These are phyloP conservation scores for Macrotis lagotis DNA, from an alignment of 2,113 vertebrate genomes.

Conservation along the genomic window DNA sequence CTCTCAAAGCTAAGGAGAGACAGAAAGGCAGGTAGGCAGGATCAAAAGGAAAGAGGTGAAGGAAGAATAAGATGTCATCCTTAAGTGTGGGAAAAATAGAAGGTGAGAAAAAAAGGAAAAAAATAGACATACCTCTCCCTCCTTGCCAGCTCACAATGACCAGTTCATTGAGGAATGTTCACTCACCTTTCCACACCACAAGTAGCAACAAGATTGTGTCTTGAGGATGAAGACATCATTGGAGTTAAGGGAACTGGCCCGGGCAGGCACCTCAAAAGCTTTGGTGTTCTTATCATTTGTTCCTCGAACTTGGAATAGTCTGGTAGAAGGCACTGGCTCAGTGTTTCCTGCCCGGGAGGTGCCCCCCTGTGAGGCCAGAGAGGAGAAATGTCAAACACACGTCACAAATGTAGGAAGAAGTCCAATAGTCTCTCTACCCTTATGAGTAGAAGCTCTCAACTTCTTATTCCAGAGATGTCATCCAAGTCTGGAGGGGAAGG, in stretches of 20 bases:
- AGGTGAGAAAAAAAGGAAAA: not conserved
- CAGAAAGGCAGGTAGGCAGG: not conserved
- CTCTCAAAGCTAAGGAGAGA: not conserved
- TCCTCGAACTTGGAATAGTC: constrained; percentile 89
- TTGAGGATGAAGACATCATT: constrained; percentile 92
- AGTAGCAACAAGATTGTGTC: constrained; percentile 87
- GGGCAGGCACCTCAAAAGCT: constrained; percentile 86
- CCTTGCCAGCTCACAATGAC: rapidly evolving
- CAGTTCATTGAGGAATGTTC: not conserved
- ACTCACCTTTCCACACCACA: constrained; percentile 93
- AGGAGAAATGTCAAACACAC: not conserved
- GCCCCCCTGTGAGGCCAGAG: constrained; percentile 82
- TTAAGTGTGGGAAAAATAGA: not conserved
- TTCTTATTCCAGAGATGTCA: not conserved
- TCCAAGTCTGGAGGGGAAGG: not conserved
- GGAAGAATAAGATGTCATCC: not conserved
- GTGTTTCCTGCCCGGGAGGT: constrained; percentile 74
- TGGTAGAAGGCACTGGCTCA: constrained; percentile 73
- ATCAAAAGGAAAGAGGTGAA: not conserved
- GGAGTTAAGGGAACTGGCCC: constrained; percentile 88
- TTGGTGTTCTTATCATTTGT: constrained; percentile 88
- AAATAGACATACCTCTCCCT: rapidly evolving
- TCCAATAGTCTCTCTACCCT: not conserved
- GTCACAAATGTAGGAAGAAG: not conserved
- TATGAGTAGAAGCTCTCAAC: not conserved